Evolutionary conservation across 2,888 invertebrate genomes (phyloP).

Genomic region (Torymus texanus): DNA sequence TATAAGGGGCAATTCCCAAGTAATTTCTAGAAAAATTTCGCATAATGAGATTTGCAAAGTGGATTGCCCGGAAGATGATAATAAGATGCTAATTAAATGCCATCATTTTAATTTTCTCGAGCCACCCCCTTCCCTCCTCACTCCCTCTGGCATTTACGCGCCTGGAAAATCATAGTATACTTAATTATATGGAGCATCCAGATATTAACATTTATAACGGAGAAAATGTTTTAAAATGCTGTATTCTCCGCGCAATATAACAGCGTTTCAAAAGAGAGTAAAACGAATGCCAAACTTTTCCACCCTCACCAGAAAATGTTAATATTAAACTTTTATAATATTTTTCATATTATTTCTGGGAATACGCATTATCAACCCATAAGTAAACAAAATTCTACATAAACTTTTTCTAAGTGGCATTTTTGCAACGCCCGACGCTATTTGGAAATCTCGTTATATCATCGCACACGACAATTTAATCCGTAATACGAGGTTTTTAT

Average conservation of each 20-base stretch:
- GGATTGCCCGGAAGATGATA: conserved; percentile 24
- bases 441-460: too few species aligned
- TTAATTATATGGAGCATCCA: conserved; percentile 36
- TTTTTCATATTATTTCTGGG: too few species aligned
- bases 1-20: conserved; percentile 22
- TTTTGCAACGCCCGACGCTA: too few species aligned
- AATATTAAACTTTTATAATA: too few species aligned
- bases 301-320: too few species aligned
- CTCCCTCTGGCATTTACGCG: not conserved
- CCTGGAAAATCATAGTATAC: conserved; percentile 18
- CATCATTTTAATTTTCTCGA: conserved; percentile 31
- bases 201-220: not conserved
- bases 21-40: conserved; percentile 19
- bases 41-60: conserved; percentile 29
- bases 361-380: too few species aligned
- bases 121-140: not conserved
- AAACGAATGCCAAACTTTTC: not conserved
- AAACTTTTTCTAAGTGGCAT: too few species aligned
- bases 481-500: too few species aligned
- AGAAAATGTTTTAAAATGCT: conserved; percentile 1
- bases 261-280: not conserved
- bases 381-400: too few species aligned
- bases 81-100: conserved; percentile 45
- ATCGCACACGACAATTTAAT: too few species aligned
- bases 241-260: too few species aligned